Percentiles rank a stretch among this genome's conserved stretches.
Evolutionary conservation across 2,888 invertebrate genomes (phyloP).

Genomic region (Neuroscelio doddi): DNA sequence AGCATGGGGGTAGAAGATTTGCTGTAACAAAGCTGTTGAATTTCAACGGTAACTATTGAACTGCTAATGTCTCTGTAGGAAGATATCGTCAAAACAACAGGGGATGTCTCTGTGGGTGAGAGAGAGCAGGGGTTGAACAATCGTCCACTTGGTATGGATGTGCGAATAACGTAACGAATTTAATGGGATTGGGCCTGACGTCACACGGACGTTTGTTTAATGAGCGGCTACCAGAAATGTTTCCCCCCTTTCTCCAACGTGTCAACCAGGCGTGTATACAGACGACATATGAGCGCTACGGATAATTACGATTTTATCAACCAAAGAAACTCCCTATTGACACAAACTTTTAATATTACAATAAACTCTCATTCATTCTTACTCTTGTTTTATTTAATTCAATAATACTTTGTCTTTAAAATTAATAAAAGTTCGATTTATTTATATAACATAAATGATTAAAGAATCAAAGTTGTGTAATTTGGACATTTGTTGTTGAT

Average conservation of each 20-base stretch:
- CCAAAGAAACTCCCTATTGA: too few species aligned
- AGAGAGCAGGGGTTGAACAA: slow-evolving; percentile 16
- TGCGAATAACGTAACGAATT: slow-evolving; percentile 21
- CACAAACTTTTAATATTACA: too few species aligned
- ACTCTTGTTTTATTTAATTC: too few species aligned
- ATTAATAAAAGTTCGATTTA: too few species aligned
- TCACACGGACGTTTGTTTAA: slow-evolving; percentile 26
- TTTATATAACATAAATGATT: too few species aligned
- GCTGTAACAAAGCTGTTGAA: slow-evolving; percentile 26
- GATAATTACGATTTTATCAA: too few species aligned
- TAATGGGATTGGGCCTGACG: slow-evolving; percentile 25
- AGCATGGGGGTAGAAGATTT: too few species aligned
- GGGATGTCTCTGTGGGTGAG: slow-evolving; percentile 34
- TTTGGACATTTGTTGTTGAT: too few species aligned
- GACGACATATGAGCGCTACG: too few species aligned
- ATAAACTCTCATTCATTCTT: too few species aligned
- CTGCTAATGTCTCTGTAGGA: slow-evolving; percentile 17
- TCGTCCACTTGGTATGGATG: slow-evolving; percentile 11
- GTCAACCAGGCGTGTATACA: not conserved
- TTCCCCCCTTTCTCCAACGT: not conserved
- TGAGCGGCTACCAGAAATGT: slow-evolving; percentile 13
- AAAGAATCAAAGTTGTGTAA: too few species aligned
- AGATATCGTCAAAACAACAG: slow-evolving; percentile 30
- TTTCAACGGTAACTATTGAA: slow-evolving; percentile 31
- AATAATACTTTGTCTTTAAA: too few species aligned